Evolutionary conservation across 2,113 vertebrate genomes (phyloP), one percentile per base, ranked within the genome.

Genomic region (Dendropsophus ebraccatus): DNA sequence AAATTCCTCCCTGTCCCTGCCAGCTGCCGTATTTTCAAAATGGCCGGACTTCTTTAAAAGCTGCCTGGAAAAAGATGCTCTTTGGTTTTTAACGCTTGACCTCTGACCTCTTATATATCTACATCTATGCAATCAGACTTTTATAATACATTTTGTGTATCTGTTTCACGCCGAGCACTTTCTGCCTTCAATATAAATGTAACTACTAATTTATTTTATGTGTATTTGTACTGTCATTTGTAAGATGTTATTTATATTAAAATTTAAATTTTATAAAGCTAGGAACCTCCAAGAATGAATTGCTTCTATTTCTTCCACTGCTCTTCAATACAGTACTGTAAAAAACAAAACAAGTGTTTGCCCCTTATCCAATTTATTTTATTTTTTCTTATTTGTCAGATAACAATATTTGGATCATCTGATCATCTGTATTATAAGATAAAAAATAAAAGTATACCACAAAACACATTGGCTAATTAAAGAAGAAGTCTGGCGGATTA

Each of bases 191-290:
- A 58, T 73, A 50, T 75, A 45, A 28, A 47, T 74, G 8, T 41
- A 17, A 58, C 16, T 67, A 58, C 47, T 70, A 56, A 85, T 81
- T 81, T 86, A 86, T 86, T 81, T 35, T 0, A 21, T 54, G 13
- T 85, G 10, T 76, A 67, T 25, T 84, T 85, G n/a, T 77, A 23
- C 17, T 60, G 47, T n/a, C 75, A 49, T 16, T 9, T 85, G 7
- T 37, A 84, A 75, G 17, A 73, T 85, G n/a, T 35, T 80, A 86
- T 86, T 86, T 86, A 72, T 86, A 80, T 72, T 86, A 86, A 79
- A 86, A 80, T 17, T 10, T 16, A 16, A 19, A 67, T 58, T 32
- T 70, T 37, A 1, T 23, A 70, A 70, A 70, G 17, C 32, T 11
- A 62, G n/a, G 28, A 13, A 9, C 58, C 10, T 12, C 11, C 12